Percentiles rank a stretch among this genome's conserved stretches.
Conservation (phyloP, 2,797 vertebrate genomes). For the Acanthurus lineatus region DNA sequence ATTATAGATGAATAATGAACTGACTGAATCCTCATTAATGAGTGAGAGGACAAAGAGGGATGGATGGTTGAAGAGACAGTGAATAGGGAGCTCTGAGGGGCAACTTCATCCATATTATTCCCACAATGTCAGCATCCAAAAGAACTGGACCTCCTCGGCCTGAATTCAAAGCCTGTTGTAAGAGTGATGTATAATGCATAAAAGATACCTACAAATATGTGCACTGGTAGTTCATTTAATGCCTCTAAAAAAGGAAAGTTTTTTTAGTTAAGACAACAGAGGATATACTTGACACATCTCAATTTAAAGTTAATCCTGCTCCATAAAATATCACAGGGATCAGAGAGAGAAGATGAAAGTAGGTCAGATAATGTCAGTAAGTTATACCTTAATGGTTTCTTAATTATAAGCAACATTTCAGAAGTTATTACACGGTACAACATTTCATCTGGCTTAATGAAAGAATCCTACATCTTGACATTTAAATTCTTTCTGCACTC, state of each 20-base stretch:
- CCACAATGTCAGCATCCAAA: neutral
- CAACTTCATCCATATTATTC: slow-evolving; percentile 26
- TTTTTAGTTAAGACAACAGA: slow-evolving; percentile 13
- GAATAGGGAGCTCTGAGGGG: slow-evolving; percentile 22
- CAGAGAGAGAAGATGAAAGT: slow-evolving; percentile 12
- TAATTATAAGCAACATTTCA: slow-evolving; percentile 51
- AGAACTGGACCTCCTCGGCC: neutral
- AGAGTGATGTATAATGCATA: neutral
- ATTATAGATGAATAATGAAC: slow-evolving; percentile 72
- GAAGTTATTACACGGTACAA: slow-evolving; percentile 34
- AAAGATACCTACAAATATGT: neutral
- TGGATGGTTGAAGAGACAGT: slow-evolving; percentile 31
- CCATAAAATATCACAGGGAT: slow-evolving; percentile 11
- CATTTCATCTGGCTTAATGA: slow-evolving; percentile 46
- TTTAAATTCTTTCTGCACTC: slow-evolving; percentile 48
- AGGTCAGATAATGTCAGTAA: slow-evolving; percentile 20
- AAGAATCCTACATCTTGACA: slow-evolving; percentile 54
- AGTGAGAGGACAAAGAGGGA: slow-evolving; percentile 47
- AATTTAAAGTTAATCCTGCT: neutral
- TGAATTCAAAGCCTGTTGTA: slow-evolving; percentile 2
- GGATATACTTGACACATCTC: neutral
- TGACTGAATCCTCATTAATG: slow-evolving; percentile 65
- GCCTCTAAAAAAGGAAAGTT: neutral
- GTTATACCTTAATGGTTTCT: slow-evolving; percentile 39
- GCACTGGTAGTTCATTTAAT: neutral